Conservation (phyloP, 1,140 invertebrate genomes). For the Pseudomyrmex flavicornis region DNA sequence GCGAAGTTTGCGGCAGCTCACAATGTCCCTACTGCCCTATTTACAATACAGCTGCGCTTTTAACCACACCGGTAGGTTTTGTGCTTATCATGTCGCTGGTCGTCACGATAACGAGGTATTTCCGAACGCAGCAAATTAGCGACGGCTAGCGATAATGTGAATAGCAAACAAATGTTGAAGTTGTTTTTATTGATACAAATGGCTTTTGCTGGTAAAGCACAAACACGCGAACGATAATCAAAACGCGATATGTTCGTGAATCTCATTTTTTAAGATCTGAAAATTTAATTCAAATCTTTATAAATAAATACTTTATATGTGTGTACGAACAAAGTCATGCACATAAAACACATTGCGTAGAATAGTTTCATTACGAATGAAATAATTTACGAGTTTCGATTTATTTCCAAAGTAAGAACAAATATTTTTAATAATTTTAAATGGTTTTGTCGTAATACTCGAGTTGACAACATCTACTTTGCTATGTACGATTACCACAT, state of each 20-base stretch:
- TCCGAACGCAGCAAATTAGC: conserved; percentile 77
- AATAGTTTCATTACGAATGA: background rate
- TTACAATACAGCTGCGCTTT: conserved; percentile 89
- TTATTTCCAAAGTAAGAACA: background rate
- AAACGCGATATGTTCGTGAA: background rate
- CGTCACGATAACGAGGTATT: conserved; percentile 75
- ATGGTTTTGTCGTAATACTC: conserved; percentile 16
- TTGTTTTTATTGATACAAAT: background rate
- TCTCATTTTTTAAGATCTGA: conserved; percentile 25
- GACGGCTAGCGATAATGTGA: conserved; percentile 65
- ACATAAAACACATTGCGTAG: background rate
- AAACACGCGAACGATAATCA: conserved; percentile 16
- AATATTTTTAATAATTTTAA: conserved; percentile 18
- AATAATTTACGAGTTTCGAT: conserved; percentile 20
- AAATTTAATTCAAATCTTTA: background rate
- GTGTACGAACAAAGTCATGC: no score
- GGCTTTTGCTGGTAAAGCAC: background rate
- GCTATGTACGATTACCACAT: background rate
- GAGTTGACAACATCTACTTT: background rate
- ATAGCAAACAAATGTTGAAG: conserved; percentile 24
- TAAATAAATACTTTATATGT: conserved; percentile 8
- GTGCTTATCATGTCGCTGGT: conserved; percentile 77
- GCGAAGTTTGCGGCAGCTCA: conserved; percentile 98
- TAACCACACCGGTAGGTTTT: conserved; percentile 79
- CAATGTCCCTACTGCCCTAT: conserved; percentile 98